Evolutionary conservation across 2,888 invertebrate species (phyloP).

Genomic region (Caenorhabditis plicata): DNA sequence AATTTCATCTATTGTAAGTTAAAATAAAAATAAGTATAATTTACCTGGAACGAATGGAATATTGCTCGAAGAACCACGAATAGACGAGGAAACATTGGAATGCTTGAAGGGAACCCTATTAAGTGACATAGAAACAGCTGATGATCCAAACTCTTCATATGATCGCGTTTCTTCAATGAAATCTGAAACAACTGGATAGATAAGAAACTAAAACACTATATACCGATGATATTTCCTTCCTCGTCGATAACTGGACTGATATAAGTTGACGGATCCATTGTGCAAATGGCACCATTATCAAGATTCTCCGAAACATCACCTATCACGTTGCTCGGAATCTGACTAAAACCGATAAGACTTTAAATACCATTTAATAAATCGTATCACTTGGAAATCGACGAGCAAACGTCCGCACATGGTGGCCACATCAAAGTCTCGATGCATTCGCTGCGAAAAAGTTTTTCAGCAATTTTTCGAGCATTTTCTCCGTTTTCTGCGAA

Average conservation of each 20-base stretch:
- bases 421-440: conserved; percentile 27
- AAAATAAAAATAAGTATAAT: too few species aligned
- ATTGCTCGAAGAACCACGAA: conserved; percentile 50
- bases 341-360: conserved; percentile 8
- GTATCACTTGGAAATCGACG: conserved; percentile 7
- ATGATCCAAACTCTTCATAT: conserved; percentile 9
- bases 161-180: conserved; percentile 3
- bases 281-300: conserved; percentile 4
- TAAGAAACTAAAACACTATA: conserved; percentile 4
- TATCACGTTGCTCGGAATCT: conserved; percentile 4
- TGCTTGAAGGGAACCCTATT: conserved; percentile 29
- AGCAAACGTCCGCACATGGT: conserved; percentile 9
- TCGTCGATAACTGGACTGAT: conserved; percentile 9
- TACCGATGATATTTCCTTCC: conserved; percentile 15
- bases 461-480: conserved; percentile 12
- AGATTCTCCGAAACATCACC: conserved; percentile 10
- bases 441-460: conserved; percentile 18
- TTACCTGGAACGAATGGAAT: conserved; percentile 48
- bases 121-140: conserved; percentile 38
- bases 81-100: conserved; percentile 1
- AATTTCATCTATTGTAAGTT: too few species aligned
- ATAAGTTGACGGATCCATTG: conserved; percentile 13
- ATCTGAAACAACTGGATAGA: too few species aligned
- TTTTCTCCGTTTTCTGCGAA: background rate
- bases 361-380: too few species aligned